These are phyloP conservation scores for Scomberomorus guttatus DNA, from an alignment of 2,797 vertebrate species.

Conservation along the genomic window DNA sequence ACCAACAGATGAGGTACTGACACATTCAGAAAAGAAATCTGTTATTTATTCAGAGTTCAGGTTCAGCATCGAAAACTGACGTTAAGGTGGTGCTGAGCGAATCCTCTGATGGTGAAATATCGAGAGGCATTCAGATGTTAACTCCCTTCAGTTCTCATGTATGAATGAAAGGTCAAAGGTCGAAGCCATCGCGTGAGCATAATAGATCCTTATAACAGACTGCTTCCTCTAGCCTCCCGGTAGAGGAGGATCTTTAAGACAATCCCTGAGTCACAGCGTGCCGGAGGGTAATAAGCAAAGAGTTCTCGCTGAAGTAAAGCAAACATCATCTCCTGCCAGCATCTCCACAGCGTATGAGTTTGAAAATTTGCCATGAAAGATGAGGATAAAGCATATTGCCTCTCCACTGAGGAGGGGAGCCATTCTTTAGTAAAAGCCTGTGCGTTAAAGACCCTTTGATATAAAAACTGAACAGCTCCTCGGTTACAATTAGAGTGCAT, in stretches of 20 bases:
- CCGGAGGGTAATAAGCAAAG: constrained; percentile 42
- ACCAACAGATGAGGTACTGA: constrained; percentile 15
- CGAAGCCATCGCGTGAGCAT: background rate
- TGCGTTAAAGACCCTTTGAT: background rate
- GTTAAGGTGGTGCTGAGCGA: background rate
- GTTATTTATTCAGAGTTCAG: constrained; percentile 11
- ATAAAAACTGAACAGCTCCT: background rate
- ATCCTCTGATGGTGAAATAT: background rate
- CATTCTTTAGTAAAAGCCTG: background rate
- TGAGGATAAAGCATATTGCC: constrained; percentile 3
- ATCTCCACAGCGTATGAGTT: constrained; percentile 18
- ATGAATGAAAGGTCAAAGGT: constrained; percentile 22
- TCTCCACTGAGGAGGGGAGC: background rate
- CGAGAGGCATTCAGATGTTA: background rate
- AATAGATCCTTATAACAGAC: background rate
- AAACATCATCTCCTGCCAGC: constrained; percentile 36
- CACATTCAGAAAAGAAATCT: background rate
- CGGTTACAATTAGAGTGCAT: background rate
- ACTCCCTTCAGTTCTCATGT: background rate
- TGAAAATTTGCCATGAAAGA: constrained; percentile 25
- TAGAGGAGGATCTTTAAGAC: constrained; percentile 47
- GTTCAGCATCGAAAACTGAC: too few relatives aligned
- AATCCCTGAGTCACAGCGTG: constrained; percentile 45
- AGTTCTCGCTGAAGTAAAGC: constrained; percentile 50
- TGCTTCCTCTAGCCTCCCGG: constrained; percentile 13